Conservation (phyloP, 1,140 invertebrate species). For the Drosophila truncata region DNA sequence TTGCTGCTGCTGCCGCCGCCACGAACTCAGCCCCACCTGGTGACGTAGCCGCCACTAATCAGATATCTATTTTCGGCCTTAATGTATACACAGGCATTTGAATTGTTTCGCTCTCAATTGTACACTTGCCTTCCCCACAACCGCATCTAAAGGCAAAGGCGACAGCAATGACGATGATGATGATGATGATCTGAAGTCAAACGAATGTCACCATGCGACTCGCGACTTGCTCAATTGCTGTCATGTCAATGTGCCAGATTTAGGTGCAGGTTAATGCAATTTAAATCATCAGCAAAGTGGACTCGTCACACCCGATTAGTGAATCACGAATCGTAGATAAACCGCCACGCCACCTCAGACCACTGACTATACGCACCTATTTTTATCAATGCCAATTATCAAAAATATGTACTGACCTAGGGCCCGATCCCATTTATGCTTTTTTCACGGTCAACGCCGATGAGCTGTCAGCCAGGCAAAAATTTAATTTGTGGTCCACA, state of each 20-base stretch:
- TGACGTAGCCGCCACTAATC: constrained; percentile 79
- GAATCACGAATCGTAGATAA: constrained; percentile 51
- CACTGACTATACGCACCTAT: constrained; percentile 38
- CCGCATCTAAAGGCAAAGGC: constrained; percentile 2
- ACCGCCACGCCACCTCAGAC: constrained; percentile 1
- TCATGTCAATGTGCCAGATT: constrained; percentile 63
- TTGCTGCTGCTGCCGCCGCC: constrained; percentile 21
- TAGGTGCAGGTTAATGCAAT: constrained; percentile 64
- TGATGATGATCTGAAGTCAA: constrained; percentile 52
- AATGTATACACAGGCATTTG: constrained; percentile 68
- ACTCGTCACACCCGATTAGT: constrained; percentile 72
- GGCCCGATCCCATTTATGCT: constrained; percentile 44
- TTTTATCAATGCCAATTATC: constrained; percentile 64
- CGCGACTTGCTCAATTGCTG: constrained; percentile 44
- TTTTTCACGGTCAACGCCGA: constrained; percentile 57
- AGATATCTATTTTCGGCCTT: constrained; percentile 73
- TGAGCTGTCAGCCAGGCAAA: constrained; percentile 35
- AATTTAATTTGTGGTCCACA: constrained; percentile 53
- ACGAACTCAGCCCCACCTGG: constrained; percentile 64
- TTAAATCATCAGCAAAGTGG: constrained; percentile 49
- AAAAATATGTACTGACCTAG: constrained; percentile 51
- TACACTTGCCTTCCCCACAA: constrained; percentile 37
- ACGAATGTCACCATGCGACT: constrained; percentile 32
- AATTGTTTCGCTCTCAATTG: constrained; percentile 72
- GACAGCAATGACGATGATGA: constrained; percentile 15